Conservation (phyloP, 2,888 invertebrate species). For the Pedicia rivosa region DNA sequence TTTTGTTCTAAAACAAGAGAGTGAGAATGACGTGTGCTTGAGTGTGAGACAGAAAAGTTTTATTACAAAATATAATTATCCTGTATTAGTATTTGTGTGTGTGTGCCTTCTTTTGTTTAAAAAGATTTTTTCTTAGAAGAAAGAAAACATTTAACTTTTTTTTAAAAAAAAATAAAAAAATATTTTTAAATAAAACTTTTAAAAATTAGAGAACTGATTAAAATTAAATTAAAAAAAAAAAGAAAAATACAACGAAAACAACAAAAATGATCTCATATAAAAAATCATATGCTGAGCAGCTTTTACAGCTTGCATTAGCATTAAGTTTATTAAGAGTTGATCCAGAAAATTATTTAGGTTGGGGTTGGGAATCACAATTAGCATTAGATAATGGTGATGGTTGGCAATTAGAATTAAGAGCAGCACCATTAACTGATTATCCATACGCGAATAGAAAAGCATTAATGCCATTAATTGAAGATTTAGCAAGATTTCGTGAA, state of each 20-base stretch:
- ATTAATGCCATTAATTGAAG: constrained; percentile 31
- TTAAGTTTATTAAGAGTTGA: constrained; percentile 64
- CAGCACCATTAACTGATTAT: constrained; percentile 26
- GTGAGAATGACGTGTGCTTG: too few species aligned
- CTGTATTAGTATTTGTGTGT: too few species aligned
- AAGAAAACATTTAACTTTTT: too few species aligned
- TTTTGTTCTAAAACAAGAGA: too few species aligned
- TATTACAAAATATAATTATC: too few species aligned
- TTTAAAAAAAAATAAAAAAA: too few species aligned
- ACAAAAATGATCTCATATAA: constrained; percentile 58
- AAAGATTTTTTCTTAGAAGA: too few species aligned
- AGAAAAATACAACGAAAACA: constrained; percentile 6
- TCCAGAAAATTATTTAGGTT: constrained; percentile 49
- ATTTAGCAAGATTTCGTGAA: constrained; percentile 42
- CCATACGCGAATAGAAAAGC: constrained; percentile 28
- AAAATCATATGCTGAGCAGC: constrained; percentile 67
- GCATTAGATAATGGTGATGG: constrained; percentile 26
- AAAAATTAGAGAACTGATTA: constrained; percentile 2
- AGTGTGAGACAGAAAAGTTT: too few species aligned
- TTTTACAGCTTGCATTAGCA: constrained; percentile 64
- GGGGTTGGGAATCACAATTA: constrained; percentile 32
- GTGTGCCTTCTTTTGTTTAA: too few species aligned
- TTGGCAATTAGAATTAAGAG: constrained; percentile 28
- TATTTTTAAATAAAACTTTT: neutral
- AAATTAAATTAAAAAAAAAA: neutral